Evolutionary conservation across 2,888 invertebrate species (phyloP).

Genomic region (Syritta pipiens): DNA sequence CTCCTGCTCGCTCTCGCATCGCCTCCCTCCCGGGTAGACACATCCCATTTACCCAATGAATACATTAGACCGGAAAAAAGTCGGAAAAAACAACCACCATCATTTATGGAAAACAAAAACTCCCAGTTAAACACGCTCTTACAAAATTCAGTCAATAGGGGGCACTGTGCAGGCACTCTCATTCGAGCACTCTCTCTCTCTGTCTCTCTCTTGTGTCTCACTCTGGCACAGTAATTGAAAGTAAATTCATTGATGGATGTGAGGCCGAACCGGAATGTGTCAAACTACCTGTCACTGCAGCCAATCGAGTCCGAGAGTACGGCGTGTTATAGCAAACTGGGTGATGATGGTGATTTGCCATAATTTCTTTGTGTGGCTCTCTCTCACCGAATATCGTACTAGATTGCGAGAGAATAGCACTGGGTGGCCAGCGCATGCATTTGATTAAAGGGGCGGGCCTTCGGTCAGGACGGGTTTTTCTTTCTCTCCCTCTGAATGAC

Average conservation of each 20-base stretch:
- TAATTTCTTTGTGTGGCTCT: slow-evolving; percentile 9
- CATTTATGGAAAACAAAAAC: slow-evolving; percentile 66
- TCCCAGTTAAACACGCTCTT: slow-evolving; percentile 56
- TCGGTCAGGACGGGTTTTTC: slow-evolving; percentile 23
- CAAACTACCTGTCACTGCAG: slow-evolving; percentile 66
- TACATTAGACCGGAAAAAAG: slow-evolving; percentile 65
- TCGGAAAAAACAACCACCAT: slow-evolving; percentile 52
- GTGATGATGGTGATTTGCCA: slow-evolving; percentile 33
- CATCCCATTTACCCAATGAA: slow-evolving; percentile 66
- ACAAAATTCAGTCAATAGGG: slow-evolving; percentile 66
- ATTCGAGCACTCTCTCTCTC: slow-evolving; percentile 9
- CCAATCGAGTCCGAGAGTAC: slow-evolving; percentile 50
- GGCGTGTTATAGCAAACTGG: slow-evolving; percentile 41
- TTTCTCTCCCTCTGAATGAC: slow-evolving; percentile 57
- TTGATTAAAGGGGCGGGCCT: slow-evolving; percentile 41
- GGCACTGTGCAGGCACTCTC: slow-evolving; percentile 32
- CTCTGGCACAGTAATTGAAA: slow-evolving; percentile 59
- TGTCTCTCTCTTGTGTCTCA: slow-evolving; percentile 26
- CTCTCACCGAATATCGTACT: slow-evolving; percentile 46
- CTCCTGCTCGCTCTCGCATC: slow-evolving; percentile 33
- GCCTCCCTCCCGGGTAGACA: slow-evolving; percentile 35
- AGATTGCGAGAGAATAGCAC: slow-evolving; percentile 2
- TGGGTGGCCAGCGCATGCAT: slow-evolving; percentile 42
- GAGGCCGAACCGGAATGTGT: slow-evolving; percentile 67
- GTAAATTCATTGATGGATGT: slow-evolving; percentile 69